Conservation (phyloP, 2,888 invertebrate species). For the Drosophila rellima region DNA sequence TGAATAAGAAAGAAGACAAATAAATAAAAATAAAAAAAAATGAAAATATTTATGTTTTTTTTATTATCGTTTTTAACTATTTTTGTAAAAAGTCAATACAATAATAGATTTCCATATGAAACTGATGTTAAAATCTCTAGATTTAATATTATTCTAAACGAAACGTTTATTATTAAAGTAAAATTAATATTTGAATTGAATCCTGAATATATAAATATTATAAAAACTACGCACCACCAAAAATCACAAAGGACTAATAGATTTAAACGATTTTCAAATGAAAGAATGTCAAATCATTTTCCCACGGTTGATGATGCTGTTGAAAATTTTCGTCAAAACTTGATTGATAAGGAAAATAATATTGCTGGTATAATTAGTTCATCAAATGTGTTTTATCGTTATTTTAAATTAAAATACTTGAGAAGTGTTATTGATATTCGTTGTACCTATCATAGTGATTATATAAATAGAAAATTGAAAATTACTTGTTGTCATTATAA, state of each 20-base stretch:
- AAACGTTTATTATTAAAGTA: slow-evolving; percentile 8
- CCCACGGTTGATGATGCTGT: slow-evolving; percentile 1
- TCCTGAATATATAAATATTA: neutral
- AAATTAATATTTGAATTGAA: neutral
- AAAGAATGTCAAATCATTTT: slow-evolving; percentile 4
- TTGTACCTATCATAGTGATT: no score
- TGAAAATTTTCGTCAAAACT: slow-evolving; percentile 3
- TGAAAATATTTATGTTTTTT: slow-evolving; percentile 1
- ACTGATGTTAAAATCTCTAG: slow-evolving; percentile 4
- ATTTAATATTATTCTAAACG: slow-evolving; percentile 10
- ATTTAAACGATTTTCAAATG: slow-evolving; percentile 3
- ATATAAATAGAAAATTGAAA: no score
- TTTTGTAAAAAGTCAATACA: slow-evolving; percentile 1
- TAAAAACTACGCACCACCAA: no score
- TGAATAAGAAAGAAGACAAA: slow-evolving; percentile 1
- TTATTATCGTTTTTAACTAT: no score
- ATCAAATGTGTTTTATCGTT: neutral
- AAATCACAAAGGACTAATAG: neutral
- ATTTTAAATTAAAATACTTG: no score
- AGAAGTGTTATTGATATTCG: no score
- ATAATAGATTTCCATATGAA: neutral
- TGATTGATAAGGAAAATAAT: slow-evolving; percentile 4
- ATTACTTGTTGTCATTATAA: no score
- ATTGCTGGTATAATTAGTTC: slow-evolving; percentile 3
- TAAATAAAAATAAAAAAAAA: neutral